Evolutionary conservation across 2,797 vertebrate species (phyloP), one percentile per base, ranked within the genome.

Genomic region (Enteromius mattozi): DNA sequence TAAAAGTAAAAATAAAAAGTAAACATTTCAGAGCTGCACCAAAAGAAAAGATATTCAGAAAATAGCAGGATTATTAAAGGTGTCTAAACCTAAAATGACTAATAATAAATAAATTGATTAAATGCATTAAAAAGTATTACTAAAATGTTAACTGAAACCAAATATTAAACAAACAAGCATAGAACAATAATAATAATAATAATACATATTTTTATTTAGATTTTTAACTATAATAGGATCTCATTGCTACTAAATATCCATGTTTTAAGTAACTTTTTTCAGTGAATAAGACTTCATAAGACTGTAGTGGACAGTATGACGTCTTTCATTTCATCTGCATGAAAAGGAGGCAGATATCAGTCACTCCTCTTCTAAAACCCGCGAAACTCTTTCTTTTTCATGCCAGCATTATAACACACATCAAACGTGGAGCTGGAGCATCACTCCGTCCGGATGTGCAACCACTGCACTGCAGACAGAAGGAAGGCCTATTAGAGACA

Each of bases 401-500:
- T 65, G 5, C 17, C 19, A 6, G n/a, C 24, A 59, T 56, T 72
- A 72, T 3, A 71, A 65, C 42, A 61, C 54, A 4, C 30, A 82
- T 82, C 59, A 82, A 51, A 66, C 27, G 13, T 83, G 40, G 47
- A 33, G 24, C 45, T 77, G 24, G 61, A 76, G 33, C n/a, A 10
- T 78, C 35, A 30, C 54, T 51, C 21, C 1, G 21, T 49, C 30
- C 56, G 16, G 45, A 83, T 71, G 51, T 70, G 47, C 65, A 70
- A 33, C 27, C 9, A 35, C 42, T 14, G 66, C 82, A 35, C 65
- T 61, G 13, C 63, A 37, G 17, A 24, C 3, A 47, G 27, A 78
- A 69, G 65, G 16, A 83, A 78, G 63, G 24, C 63, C 45, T 56
- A 56, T 74, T 82, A 82, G 49, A 61, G 33, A 70, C 61, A 83